Percentiles rank a stretch among this genome's conserved stretches.
phyloP scores from a whole-genome alignment of 2,113 vertebrate species.

The Prochilodus magdalenae region DNA sequence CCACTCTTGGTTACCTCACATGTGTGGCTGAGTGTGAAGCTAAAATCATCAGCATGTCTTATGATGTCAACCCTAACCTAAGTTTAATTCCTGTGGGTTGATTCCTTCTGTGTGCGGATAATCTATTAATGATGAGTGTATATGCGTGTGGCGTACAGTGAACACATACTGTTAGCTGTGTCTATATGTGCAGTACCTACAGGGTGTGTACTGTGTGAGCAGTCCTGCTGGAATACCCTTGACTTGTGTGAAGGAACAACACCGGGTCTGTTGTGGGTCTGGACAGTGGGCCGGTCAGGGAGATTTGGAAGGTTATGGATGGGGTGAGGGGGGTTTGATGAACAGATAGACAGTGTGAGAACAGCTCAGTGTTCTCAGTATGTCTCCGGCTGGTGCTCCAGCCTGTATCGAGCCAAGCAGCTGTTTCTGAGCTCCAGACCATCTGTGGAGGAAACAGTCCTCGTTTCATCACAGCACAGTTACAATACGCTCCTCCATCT shows the following conservation, averaged over 20 bases:
- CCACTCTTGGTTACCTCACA: no score
- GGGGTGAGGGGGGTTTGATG: background rate
- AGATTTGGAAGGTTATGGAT: background rate
- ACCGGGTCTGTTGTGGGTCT: constrained; percentile 27
- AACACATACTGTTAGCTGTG: no score
- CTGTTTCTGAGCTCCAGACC: background rate
- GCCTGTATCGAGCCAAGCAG: background rate
- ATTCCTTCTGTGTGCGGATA: no score
- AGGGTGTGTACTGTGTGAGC: constrained; percentile 1
- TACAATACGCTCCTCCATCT: background rate
- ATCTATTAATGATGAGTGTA: no score
- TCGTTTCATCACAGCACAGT: background rate
- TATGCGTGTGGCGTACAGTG: no score
- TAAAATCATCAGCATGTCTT: no score
- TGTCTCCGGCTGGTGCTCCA: background rate
- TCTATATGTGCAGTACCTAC: no score
- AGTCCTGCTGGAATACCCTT: background rate
- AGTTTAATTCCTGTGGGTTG: no score
- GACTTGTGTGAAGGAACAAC: constrained; percentile 17
- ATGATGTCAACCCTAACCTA: no score
- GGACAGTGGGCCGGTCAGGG: background rate
- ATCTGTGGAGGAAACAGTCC: background rate
- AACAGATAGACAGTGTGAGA: background rate
- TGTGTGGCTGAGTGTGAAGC: no score
- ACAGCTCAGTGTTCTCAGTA: background rate